phyloP scores from a whole-genome alignment of 2,888 invertebrate species.

The Pherbina coryleti region DNA sequence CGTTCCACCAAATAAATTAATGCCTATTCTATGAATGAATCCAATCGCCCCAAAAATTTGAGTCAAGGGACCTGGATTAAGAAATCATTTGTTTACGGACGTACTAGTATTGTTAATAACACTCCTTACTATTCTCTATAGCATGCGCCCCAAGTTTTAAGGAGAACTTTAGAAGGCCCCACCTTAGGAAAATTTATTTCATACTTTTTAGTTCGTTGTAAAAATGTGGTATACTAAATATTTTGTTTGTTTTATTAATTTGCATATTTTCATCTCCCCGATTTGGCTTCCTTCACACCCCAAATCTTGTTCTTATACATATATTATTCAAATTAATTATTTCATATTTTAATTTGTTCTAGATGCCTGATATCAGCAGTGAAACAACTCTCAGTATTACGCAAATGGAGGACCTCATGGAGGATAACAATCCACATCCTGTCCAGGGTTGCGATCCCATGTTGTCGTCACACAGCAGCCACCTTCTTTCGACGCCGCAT shows the following conservation, averaged over 20 bases:
- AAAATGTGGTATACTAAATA: not conserved
- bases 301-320: not conserved
- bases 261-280: not conserved
- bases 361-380: conserved; percentile 74
- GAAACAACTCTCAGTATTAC: conserved; percentile 72
- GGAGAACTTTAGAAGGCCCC: too few relatives aligned
- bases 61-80: too few relatives aligned
- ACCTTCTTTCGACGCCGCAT: conserved; percentile 69
- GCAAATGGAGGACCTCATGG: conserved; percentile 77
- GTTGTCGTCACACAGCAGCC: conserved; percentile 69
- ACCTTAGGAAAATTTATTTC: too few relatives aligned
- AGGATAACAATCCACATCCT: conserved; percentile 73
- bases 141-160: too few relatives aligned
- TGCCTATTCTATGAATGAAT: too few relatives aligned
- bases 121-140: too few relatives aligned
- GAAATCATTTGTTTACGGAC: too few relatives aligned
- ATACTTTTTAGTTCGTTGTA: not conserved
- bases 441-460: conserved; percentile 76
- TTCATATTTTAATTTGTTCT: conserved; percentile 45
- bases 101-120: too few relatives aligned
- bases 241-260: not conserved
- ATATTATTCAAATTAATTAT: not conserved
- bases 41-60: too few relatives aligned
- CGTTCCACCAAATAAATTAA: too few relatives aligned
- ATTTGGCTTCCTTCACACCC: too few relatives aligned